These are phyloP conservation scores for Drosophila albomicans DNA, from an alignment of 1,140 invertebrate species.

Conservation along the genomic window DNA sequence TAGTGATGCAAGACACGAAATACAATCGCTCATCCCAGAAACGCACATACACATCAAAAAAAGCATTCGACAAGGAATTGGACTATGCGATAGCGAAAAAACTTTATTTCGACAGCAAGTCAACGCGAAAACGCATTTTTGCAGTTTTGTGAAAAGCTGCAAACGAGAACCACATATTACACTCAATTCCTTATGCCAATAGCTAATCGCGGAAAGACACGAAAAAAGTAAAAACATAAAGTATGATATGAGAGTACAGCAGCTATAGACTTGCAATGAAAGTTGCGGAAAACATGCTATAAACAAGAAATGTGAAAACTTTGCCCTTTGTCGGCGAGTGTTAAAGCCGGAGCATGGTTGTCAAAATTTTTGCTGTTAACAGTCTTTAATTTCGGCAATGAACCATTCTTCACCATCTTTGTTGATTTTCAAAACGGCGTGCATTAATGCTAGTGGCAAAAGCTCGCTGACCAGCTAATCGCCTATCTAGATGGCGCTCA, in stretches of 20 bases:
- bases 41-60: conserved; percentile 67
- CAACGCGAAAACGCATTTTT: conserved; percentile 75
- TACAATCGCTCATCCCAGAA: conserved; percentile 73
- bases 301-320: conserved; percentile 78
- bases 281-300: conserved; percentile 72
- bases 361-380: conserved; percentile 29
- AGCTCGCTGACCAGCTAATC: conserved; percentile 37
- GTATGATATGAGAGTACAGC: conserved; percentile 11
- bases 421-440: conserved; percentile 62
- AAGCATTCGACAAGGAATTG: conserved; percentile 24
- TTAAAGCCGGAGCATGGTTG: conserved; percentile 6
- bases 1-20: not conserved
- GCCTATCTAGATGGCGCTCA: conserved; percentile 32
- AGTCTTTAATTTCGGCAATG: conserved; percentile 58
- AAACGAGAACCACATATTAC: conserved; percentile 74
- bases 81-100: conserved; percentile 26
- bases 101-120: conserved; percentile 73
- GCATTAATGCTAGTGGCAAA: conserved; percentile 36
- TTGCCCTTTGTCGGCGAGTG: conserved; percentile 52
- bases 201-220: conserved; percentile 17
- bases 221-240: not conserved
- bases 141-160: conserved; percentile 47
- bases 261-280: conserved; percentile 16
- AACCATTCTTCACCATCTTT: conserved; percentile 37
- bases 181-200: conserved; percentile 78